Evolutionary conservation across 2,797 vertebrate species (phyloP).

Genomic region (Leuciscus waleckii): DNA sequence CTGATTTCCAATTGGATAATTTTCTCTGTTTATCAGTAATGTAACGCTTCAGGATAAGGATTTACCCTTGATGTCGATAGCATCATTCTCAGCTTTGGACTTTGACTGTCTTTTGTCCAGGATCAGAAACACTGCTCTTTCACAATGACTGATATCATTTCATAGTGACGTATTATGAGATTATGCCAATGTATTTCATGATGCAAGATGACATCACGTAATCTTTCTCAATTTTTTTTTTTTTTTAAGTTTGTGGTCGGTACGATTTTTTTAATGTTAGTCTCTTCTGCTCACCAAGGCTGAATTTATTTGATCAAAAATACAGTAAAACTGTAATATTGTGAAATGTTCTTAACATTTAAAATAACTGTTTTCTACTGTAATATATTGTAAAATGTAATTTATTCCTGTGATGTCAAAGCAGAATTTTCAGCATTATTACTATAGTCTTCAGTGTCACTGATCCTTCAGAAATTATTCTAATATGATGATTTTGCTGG

Average conservation of each 20-base stretch:
- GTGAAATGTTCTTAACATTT: not conserved
- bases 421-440: not conserved
- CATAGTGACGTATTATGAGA: not conserved
- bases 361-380: not conserved
- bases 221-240: too few species aligned
- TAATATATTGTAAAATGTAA: not conserved
- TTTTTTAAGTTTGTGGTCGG: not conserved
- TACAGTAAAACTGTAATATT: not conserved
- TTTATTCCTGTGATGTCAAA: not conserved
- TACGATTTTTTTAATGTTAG: too few species aligned
- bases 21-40: constrained; percentile 33
- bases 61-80: not conserved
- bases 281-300: not conserved
- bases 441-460: not conserved
- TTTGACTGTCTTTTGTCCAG: not conserved
- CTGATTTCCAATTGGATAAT: constrained; percentile 37
- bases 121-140: constrained; percentile 51
- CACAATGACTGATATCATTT: not conserved
- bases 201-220: constrained; percentile 28
- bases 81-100: constrained; percentile 19
- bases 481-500: not conserved
- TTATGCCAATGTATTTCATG: not conserved
- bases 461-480: not conserved
- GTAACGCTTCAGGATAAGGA: constrained; percentile 4
- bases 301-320: not conserved